Conservation (phyloP, 2,797 vertebrate species). For the Poeciliopsis paucimaculata region DNA sequence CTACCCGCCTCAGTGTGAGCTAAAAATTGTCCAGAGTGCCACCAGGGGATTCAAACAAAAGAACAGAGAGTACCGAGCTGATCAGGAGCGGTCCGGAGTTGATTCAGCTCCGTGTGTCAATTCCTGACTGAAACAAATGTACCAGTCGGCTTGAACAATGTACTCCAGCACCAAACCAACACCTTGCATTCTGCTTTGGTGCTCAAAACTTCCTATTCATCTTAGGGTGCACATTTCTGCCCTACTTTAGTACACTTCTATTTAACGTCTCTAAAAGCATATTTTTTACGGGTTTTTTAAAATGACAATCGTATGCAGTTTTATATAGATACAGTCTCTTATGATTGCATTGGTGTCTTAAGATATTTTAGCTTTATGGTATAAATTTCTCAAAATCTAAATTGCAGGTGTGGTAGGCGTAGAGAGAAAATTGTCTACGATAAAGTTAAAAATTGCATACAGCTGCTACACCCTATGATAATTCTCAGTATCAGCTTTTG, state of each 20-base stretch:
- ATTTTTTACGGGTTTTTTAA: neutral
- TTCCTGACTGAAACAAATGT: slow-evolving; percentile 63
- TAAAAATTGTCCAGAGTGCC: slow-evolving; percentile 75
- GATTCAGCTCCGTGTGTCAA: slow-evolving; percentile 70
- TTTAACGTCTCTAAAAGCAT: neutral
- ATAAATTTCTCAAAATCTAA: neutral
- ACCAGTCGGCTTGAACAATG: slow-evolving; percentile 48
- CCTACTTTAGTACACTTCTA: neutral
- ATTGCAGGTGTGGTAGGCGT: neutral
- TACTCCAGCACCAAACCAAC: slow-evolving; percentile 34
- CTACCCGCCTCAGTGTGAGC: slow-evolving; percentile 61
- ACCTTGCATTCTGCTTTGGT: slow-evolving; percentile 27
- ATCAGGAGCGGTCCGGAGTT: slow-evolving; percentile 62
- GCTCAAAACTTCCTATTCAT: slow-evolving; percentile 16
- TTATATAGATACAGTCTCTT: neutral
- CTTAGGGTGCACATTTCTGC: slow-evolving; percentile 20
- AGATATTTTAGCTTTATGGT: neutral
- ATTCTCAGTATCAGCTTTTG: neutral
- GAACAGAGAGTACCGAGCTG: slow-evolving; percentile 59
- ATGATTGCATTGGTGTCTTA: neutral
- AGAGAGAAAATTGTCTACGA: neutral
- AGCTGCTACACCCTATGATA: slow-evolving; percentile 10
- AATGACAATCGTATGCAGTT: neutral
- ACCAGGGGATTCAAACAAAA: slow-evolving; percentile 71
- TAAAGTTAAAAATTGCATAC: neutral